These are phyloP conservation scores for Lepeophtheirus salmonis DNA, from an alignment of 1,140 invertebrate species.

Conservation along the genomic window DNA sequence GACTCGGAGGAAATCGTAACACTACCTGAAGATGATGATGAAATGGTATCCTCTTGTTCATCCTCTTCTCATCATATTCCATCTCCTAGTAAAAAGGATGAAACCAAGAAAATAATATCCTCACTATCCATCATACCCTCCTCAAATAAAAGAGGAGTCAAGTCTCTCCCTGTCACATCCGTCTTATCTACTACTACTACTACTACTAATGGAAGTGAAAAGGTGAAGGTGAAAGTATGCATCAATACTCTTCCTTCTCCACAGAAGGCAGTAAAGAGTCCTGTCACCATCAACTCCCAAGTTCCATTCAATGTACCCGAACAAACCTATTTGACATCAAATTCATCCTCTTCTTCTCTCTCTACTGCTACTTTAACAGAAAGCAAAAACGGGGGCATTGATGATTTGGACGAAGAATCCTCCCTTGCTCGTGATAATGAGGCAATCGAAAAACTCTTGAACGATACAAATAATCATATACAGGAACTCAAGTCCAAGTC, in stretches of 20 bases:
- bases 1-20: not conserved
- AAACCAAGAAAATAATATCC: not conserved
- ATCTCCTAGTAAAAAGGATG: not conserved
- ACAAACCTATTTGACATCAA: not conserved
- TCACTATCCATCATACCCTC: too few relatives aligned
- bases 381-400: not conserved
- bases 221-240: not conserved
- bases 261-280: not conserved
- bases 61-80: not conserved
- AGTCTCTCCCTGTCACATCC: too few relatives aligned
- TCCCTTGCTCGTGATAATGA: not conserved
- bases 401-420: not conserved
- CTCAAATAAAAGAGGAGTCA: too few relatives aligned
- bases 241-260: conserved; percentile 6
- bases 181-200: too few relatives aligned
- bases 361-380: not conserved
- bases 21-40: not conserved
- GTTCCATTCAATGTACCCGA: not conserved
- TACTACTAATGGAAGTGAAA: too few relatives aligned
- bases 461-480: not conserved
- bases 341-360: not conserved
- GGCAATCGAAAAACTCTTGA: conserved; percentile 1
- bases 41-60: not conserved
- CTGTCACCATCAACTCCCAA: not conserved
- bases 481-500: too few relatives aligned